Conservation (phyloP, 2,888 invertebrate species). For the Palloptera scutellata region DNA sequence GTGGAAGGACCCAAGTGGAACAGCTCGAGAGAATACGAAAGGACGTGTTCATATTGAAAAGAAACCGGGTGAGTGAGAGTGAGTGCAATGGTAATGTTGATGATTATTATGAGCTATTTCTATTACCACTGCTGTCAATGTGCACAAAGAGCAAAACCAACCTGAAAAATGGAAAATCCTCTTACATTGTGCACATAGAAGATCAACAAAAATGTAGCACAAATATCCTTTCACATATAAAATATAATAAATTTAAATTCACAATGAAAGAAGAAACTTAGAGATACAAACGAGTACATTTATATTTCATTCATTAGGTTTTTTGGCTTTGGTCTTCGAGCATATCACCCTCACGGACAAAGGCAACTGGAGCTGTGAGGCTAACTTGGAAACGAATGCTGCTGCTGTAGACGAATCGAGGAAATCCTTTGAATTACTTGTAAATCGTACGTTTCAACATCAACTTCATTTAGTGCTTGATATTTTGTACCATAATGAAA, state of each 20-base stretch:
- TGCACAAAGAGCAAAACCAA: no score
- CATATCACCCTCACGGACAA: constrained; percentile 64
- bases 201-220: no score
- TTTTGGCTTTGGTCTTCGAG: constrained; percentile 65
- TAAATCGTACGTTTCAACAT: constrained; percentile 60
- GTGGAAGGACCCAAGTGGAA: constrained; percentile 62
- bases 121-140: no score
- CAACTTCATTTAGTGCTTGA: constrained; percentile 19
- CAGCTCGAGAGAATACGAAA: constrained; percentile 57
- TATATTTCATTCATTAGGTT: constrained; percentile 44
- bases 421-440: constrained; percentile 63
- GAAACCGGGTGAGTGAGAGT: constrained; percentile 53
- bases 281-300: no score
- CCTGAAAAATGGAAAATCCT: no score
- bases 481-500: background rate
- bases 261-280: no score
- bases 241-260: no score
- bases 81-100: no score
- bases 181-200: no score
- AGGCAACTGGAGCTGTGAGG: constrained; percentile 66
- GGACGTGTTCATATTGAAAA: constrained; percentile 65
- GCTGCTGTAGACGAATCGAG: constrained; percentile 48
- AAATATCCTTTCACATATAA: no score
- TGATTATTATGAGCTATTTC: no score
- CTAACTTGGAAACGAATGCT: constrained; percentile 51